Evolutionary conservation across 2,888 invertebrate species (phyloP), one percentile per base, ranked within the genome.

Genomic region (Drosophila barbarae): DNA sequence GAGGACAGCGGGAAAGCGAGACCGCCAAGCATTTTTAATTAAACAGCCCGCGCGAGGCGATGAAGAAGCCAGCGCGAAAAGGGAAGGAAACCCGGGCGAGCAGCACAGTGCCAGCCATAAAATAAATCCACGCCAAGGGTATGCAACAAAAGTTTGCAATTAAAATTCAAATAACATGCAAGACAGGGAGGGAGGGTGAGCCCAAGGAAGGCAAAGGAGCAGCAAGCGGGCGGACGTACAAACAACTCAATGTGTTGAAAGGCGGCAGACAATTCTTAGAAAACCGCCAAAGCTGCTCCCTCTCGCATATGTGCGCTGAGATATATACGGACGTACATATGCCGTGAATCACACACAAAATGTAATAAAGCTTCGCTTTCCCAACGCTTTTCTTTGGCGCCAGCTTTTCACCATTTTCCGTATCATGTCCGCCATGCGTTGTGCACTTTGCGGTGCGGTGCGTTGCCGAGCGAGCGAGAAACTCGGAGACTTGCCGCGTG

Each of bases 81-180:
- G 15, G 51, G 26, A 36, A 55, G 50, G 36, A 60, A 65, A 30
- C 41, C 46, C 46, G 30, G 9, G 38, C 32, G 46, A 21, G 42
- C 46, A 72, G 65, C 66, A 53, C 66, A 54, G 69, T 50, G 47
- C 46, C 54, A 41, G 65, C 69, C 65, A 70, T 76, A 61, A 74
- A 76, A 76, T 76, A 76, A 76, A 76, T 76, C 72, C 70, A 69
- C 64, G 73, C 69, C 58, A 64, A 82, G 82, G 75, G 76, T 77
- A 74, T 79, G 80, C 80, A 82, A 74, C 72, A 76, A 72, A 80
- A 75, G 74, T 79, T 73, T 86, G 81, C 81, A 85, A 85, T 85
- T 85, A 81, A 85, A 84, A 85, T 86, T 81, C 81, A 86, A 85
- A 85, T 79, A 79, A 73, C 77, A 81, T 77, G 71, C 78, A 36